Base-by-base conservation (phyloP, 2,888 invertebrate species). In the Operophtera brumata region DNA sequence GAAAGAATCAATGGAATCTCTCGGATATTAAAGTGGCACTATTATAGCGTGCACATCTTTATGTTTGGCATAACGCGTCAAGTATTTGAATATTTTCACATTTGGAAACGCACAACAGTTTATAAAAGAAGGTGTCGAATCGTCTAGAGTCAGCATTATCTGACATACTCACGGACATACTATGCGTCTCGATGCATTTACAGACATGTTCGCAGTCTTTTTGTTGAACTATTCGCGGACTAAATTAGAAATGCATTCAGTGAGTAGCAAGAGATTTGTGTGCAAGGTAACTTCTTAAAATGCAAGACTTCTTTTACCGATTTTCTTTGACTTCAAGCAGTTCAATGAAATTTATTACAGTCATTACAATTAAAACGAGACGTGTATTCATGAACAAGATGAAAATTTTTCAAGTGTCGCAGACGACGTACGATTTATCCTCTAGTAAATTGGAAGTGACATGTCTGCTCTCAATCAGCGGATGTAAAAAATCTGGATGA, bases 161-260 rank as follows among this genome's bases (percentile, higher is more conserved):
- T 77, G 75, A 77, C 78, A 81, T 83, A 78, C 73, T 80, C 78
- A 73, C n/a, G n/a, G n/a, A n/a, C n/a, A n/a, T 20, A 20, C 20
- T 20, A 20, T 20, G 2, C 20, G 20, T 32, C 13, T 20, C 13
- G 28, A 63, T 47, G 48, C 78, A 82, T 79, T 82, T 77, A 72
- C 70, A 72, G 78, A 76, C 66, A 8, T 11, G 65, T 65, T 63
- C 65, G 59, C 69, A 65, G 65, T 76, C 71, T 70, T 77, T 77
- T 80, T 77, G 71, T 64, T 66, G 57, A 72, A 72, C 72, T 71
- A 69, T 64, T 70, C 67, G 48, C 59, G 65, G 70, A 68, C 69
- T 63, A 67, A 77, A 71, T 73, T 73, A 77, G 77, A 69, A 77
- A 77, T 78, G 76, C 79, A 81, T 77, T 80, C 69, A 73, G 10